Base-by-base conservation (phyloP, 37 sponge, comb jelly and placozoan genomes). In the Spongilla lacustris region DNA sequence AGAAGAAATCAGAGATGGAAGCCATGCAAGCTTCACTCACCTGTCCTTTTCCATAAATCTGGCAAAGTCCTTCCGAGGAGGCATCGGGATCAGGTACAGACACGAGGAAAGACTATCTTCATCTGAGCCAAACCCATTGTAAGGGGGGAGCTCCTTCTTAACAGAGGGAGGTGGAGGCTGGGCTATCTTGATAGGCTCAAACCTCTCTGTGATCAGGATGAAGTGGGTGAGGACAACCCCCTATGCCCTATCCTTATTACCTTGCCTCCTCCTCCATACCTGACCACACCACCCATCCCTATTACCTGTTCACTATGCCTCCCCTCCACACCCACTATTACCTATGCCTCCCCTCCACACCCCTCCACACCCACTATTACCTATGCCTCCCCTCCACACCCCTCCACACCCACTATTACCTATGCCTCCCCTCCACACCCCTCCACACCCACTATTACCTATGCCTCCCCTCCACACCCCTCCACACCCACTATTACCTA, bases 11-110 rank as follows among this genome's bases (percentile, higher is more conserved):
- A 27, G n/a, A 19, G 28, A n/a, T n/a, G 36, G 38, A 80, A 35
- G 37, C 24, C 4, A 22, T 41, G 41, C 58, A 58, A 58, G 58
- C 58, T 25, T n/a, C 58, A 68, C 86, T 67, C 67, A 94, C 95
- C 95, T 84, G 86, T 98, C 99, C 83, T 97, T 97, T 83, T 93
- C 89, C 91, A 95, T 92, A 86, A 98, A 98, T 83, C 97, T 98
- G 38, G 78, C 84, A 74, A 97, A 95, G 79, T 98, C 99, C 94
- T 86, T 85, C 84, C 91, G 87, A 27, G 99, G 99, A 29, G 94
- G 90, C 78, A 95, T 97, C 27, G 99, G 98, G 69, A 98, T 95
- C 41, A 98, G 93, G 74, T 93, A 82, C 28, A 89, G 82, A 67
- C 96, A 95, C 76, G 95, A 95, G 41, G 92, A 88, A 31, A 89